These are phyloP conservation scores for Ligdia adustata DNA, from an alignment of 2,888 invertebrate species.

Conservation along the genomic window DNA sequence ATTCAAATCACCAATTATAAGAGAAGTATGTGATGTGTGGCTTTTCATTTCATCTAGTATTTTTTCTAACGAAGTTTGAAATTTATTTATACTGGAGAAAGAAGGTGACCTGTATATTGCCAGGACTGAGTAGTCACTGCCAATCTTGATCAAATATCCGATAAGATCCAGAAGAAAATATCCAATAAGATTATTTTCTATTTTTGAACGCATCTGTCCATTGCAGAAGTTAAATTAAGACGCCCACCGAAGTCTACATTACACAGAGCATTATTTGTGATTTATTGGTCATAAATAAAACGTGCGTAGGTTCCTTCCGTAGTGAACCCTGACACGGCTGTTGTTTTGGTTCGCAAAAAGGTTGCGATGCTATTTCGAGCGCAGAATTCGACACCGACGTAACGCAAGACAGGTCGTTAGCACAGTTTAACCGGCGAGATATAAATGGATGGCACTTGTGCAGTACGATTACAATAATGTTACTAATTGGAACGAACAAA, in stretches of 20 bases:
- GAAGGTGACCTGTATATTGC: no score
- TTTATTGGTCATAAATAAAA: slow-evolving; percentile 5
- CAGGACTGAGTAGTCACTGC: no score
- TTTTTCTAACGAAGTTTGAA: no score
- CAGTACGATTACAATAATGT: background rate
- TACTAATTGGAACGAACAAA: no score
- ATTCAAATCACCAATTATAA: no score
- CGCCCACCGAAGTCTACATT: background rate
- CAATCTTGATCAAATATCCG: no score
- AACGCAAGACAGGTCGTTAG: slow-evolving; percentile 29
- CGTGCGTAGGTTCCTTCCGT: slow-evolving; percentile 7
- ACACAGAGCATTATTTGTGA: slow-evolving; percentile 4
- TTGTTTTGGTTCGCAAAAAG: slow-evolving; percentile 24
- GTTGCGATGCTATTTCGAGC: slow-evolving; percentile 27
- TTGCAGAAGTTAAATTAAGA: background rate
- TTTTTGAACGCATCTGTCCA: no score
- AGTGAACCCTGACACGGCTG: slow-evolving; percentile 14
- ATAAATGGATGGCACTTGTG: slow-evolving; percentile 20
- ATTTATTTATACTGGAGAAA: no score
- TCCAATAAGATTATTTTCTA: no score
- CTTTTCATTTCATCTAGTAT: no score
- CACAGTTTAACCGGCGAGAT: slow-evolving; percentile 20
- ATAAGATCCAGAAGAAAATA: no score
- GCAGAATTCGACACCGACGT: slow-evolving; percentile 31
- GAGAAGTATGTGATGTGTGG: no score